A percentile compares a stretch with the other conserved stretches of the same genome.
These are phyloP conservation scores for Ditylenchus weischeri DNA, from an alignment of 2,888 invertebrate species.

Conservation along the genomic window DNA sequence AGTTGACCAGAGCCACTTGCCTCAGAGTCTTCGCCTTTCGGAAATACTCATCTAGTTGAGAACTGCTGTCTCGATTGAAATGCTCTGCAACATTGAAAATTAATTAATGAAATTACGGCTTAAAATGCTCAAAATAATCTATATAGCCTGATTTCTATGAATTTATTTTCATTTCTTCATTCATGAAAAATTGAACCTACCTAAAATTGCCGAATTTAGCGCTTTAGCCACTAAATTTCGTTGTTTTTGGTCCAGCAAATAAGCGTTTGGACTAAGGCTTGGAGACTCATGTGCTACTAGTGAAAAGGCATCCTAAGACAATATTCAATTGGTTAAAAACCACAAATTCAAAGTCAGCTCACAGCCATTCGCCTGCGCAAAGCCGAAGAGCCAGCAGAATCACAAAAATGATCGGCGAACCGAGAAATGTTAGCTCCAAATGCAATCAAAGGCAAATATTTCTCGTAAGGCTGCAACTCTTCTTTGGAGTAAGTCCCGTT, in stretches of 20 bases:
- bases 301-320: conserved; percentile 85
- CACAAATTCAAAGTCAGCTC: background rate
- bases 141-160: background rate
- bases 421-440: conserved; percentile 29
- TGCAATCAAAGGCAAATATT: conserved; percentile 22
- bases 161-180: conserved; percentile 2
- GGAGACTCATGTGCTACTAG: conserved; percentile 94
- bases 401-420: conserved; percentile 18
- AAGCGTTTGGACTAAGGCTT: conserved; percentile 91
- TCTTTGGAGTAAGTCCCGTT: conserved; percentile 18
- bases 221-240: conserved; percentile 90
- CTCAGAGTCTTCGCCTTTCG: conserved; percentile 12
- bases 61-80: conserved; percentile 18
- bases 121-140: no score
- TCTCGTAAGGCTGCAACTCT: conserved; percentile 23
- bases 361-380: conserved; percentile 31
- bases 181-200: conserved; percentile 63
- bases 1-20: conserved; percentile 15
- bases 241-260: conserved; percentile 89
- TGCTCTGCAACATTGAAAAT: conserved; percentile 13
- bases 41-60: conserved; percentile 24
- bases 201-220: conserved; percentile 93
- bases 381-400: conserved; percentile 11
- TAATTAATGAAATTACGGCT: background rate
- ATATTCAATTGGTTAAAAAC: background rate